Evolutionary conservation across 2,113 vertebrate genomes (phyloP).

Genomic region (Erythrocercus mccallii): DNA sequence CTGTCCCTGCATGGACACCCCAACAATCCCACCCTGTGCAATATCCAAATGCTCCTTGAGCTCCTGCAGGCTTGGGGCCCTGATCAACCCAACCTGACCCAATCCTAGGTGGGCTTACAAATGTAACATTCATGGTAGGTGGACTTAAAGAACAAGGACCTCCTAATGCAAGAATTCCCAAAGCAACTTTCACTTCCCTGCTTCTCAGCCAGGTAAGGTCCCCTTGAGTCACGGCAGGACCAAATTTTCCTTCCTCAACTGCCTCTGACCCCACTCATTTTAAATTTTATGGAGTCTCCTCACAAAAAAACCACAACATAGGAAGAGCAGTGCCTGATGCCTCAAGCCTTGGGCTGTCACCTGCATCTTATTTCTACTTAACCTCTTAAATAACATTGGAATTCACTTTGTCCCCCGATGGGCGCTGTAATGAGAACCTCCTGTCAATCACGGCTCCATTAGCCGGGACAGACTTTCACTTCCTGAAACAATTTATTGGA

Average conservation of each 20-base stretch:
- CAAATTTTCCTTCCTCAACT: not conserved
- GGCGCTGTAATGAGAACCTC: constrained; percentile 76
- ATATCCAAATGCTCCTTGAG: not conserved
- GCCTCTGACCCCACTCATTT: not conserved
- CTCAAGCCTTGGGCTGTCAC: constrained; percentile 54
- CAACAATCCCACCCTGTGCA: not conserved
- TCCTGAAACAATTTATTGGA: constrained; percentile 84
- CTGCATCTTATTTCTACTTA: constrained; percentile 68
- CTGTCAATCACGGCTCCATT: constrained; percentile 83
- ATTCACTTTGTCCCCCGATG: constrained; percentile 74
- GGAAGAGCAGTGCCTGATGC: not conserved
- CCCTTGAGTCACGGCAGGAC: rapidly evolving
- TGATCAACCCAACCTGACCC: not conserved
- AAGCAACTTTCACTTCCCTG: not conserved
- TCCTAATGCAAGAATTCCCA: not conserved
- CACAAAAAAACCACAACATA: not conserved
- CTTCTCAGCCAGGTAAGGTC: not conserved
- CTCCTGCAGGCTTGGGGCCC: not conserved
- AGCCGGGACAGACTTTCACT: constrained; percentile 78
- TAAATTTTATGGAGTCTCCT: not conserved
- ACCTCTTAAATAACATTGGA: constrained; percentile 65
- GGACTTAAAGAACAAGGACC: not conserved
- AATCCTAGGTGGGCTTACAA: not conserved
- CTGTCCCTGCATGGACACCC: not conserved
- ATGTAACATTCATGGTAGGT: rapidly evolving